Evolutionary conservation across 2,888 invertebrate genomes (phyloP).

Genomic region (Melitaea athalia): DNA sequence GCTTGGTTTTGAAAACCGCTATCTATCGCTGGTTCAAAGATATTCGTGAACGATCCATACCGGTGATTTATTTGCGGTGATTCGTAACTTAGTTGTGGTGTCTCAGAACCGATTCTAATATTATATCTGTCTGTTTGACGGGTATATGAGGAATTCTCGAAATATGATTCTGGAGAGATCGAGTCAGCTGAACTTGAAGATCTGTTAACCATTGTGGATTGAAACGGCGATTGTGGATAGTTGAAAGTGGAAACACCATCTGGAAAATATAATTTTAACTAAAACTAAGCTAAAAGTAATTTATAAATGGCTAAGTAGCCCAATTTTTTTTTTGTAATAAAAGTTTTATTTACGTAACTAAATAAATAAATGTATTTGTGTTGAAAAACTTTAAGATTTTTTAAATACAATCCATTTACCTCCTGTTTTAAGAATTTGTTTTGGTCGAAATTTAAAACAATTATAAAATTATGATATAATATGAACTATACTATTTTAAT

Average conservation of each 20-base stretch:
- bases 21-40: constrained; percentile 7
- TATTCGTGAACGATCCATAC: constrained; percentile 9
- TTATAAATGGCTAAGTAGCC: too few relatives aligned
- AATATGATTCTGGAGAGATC: constrained; percentile 67
- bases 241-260: constrained; percentile 13
- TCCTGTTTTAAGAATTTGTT: too few relatives aligned
- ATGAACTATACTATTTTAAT: too few relatives aligned
- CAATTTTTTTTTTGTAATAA: too few relatives aligned
- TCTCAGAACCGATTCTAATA: constrained; percentile 30
- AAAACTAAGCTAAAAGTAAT: too few relatives aligned
- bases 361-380: too few relatives aligned
- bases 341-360: too few relatives aligned
- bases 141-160: constrained; percentile 41
- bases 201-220: constrained; percentile 48
- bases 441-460: too few relatives aligned
- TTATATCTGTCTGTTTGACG: constrained; percentile 24
- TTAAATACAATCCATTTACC: too few relatives aligned
- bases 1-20: not conserved
- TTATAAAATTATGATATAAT: too few relatives aligned
- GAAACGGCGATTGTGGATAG: constrained; percentile 46
- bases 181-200: constrained; percentile 72
- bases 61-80: not conserved
- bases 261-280: constrained; percentile 5
- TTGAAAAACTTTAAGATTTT: too few relatives aligned
- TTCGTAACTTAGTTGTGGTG: constrained; percentile 4